Base-by-base conservation (phyloP, 2,113 vertebrate genomes). In the Callaeas wilsoni region DNA sequence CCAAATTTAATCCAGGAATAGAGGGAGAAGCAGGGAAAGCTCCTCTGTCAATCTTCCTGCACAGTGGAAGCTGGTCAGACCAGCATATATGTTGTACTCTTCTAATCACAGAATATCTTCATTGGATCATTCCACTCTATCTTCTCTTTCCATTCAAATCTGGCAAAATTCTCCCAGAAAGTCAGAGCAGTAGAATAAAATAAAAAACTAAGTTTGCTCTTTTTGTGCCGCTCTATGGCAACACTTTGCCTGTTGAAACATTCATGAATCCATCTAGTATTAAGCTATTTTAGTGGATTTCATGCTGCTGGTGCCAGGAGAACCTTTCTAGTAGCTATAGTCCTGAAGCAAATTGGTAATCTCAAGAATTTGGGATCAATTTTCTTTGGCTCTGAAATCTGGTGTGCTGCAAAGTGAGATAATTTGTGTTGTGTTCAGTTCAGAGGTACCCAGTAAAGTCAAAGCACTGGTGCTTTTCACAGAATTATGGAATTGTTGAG, bases 251-350 rank as follows among this genome's bases (percentile, higher is more conserved):
- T 80, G 23, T 62, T 86, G 76, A 86, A 96, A 90, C 63, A 77
- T 95, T 94, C 65, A 84, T 86, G 59, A 90, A 53, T 33, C 37
- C 39, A 35, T 70, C 80, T 50, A 65, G 37, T 80, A 89, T 75
- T 84, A 89, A 87, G 60, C 62, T 91, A 17, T 84, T 87, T 78
- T 46, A 65, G 81, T 64, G 56, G 82, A 82, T 93, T 94, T 93
- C 3, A 8, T 56, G 90, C 52, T 91, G 64, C 62, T 89, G 74
- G 60, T 93, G 84, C 65, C 69, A 75, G 69, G 81, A 93, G 49
- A 87, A 74, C 41, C 70, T n/a, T 91, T 75, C 52, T 60, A 55
- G 39, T 33, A 78, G 81, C 13, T 21, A 25, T 0, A 84, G 44
- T 84, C 56, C 77, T 95, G 87, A 57, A 94, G 85, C 47, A 90